Conservation (phyloP, 37 sponge, comb jelly and placozoan genomes). For the Eunapius fragilis region DNA sequence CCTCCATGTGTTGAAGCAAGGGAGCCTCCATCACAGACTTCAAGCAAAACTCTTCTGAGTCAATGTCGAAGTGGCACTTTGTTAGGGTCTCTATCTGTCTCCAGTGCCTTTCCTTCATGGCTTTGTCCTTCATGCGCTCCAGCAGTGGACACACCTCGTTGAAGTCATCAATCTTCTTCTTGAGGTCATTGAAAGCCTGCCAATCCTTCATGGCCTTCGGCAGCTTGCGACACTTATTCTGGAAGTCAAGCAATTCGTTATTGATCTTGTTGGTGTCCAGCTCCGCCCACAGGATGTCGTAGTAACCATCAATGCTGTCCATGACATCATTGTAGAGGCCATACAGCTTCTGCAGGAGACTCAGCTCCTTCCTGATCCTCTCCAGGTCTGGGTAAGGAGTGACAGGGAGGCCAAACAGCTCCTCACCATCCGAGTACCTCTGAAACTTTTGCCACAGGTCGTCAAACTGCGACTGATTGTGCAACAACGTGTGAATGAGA, state of each 20-base stretch:
- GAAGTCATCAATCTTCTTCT: conserved; percentile 98
- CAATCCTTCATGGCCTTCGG: conserved; percentile 98
- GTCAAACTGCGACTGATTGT: conserved; percentile 92
- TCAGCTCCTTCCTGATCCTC: conserved; percentile 90
- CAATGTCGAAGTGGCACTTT: conserved; percentile 87
- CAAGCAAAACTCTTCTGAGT: conserved; percentile 87
- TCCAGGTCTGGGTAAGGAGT: conserved; percentile 84
- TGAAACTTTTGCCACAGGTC: conserved; percentile 90
- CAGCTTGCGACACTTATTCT: conserved; percentile 98
- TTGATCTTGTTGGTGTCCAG: conserved; percentile 99
- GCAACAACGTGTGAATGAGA: not conserved
- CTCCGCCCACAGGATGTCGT: conserved; percentile 96
- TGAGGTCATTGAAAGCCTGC: conserved; percentile 96
- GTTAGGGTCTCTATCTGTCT: conserved; percentile 89
- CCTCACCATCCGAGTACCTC: conserved; percentile 94
- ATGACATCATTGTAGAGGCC: conserved; percentile 95
- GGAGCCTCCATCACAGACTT: conserved; percentile 99
- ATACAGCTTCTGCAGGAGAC: conserved; percentile 97
- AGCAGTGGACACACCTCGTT: conserved; percentile 95
- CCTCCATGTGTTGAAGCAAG: conserved; percentile 90
- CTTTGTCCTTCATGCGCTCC: conserved; percentile 94
- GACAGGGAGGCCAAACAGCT: conserved; percentile 92
- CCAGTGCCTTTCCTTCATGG: conserved; percentile 98
- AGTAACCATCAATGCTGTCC: conserved; percentile 98
- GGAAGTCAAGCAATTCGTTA: conserved; percentile 95